Base-by-base conservation (phyloP, 2,888 invertebrate genomes). In the Melieria picta region DNA sequence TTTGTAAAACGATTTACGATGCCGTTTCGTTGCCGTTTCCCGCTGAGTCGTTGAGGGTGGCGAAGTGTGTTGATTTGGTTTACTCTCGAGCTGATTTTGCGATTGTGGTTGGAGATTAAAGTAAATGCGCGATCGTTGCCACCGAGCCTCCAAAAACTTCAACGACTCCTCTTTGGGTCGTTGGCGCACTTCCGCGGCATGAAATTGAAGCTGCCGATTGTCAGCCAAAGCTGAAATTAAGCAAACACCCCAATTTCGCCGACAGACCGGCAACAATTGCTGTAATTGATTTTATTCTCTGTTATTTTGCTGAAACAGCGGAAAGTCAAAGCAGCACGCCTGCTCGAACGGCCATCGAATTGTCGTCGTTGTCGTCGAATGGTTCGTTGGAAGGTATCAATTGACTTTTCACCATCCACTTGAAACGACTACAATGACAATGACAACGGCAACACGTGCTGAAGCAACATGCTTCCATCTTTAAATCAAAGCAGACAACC, bases 1-100 rank as follows among this genome's bases (percentile, higher is more conserved):
- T 70, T 72, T 64, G 45, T 61, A 57, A 57, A 62, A 57, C 69
- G 62, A 69, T 72, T 72, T 65, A 66, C 73, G 58, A 70, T 58
- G 45, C 11, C 55, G 30, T 56, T 9, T 11, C 43, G 30, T 30
- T 30, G 30, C n/a, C 10, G n/a, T 50, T 50, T 11, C 10, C 10
- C 30, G 30, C 46, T 46, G 43, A 52, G 46, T 50, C 46, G 58
- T 60, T 52, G 52, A 52, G 47, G 16, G 57, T 11, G 62, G 56
- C 30, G 9, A n/a, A 48, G 4, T 47, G 42, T 42, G 57, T 55
- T 46, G 62, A 13, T 56, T 56, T 11, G 42, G n/a, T 58, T 58
- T 58, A 10, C 13, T 30, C 52, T 52, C n/a, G 13, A 13, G 11
- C 9, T 5, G 7, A 52, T 7, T 52, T 52, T 52, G 11, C 5